phyloP scores from a whole-genome alignment of 1,140 invertebrate genomes.

The Proales similis region DNA sequence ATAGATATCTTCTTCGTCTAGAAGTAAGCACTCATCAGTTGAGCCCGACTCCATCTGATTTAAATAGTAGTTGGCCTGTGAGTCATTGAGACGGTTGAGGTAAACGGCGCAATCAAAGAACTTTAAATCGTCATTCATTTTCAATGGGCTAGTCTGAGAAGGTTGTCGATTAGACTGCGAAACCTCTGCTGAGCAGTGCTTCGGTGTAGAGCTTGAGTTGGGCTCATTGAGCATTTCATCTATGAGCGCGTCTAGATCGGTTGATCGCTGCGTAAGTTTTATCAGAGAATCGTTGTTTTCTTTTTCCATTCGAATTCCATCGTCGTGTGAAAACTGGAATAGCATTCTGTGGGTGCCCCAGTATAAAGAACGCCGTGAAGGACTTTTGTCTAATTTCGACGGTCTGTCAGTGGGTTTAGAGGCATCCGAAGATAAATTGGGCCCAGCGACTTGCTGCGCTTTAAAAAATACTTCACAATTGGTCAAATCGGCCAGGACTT shows the following conservation, averaged over 20 bases:
- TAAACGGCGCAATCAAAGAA: conserved; percentile 9
- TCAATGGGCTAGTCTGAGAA: neutral
- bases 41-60: conserved; percentile 25
- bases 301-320: conserved; percentile 21
- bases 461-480: conserved; percentile 36
- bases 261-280: conserved; percentile 18
- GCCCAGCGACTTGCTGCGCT: neutral
- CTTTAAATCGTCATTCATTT: neutral
- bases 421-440: neutral
- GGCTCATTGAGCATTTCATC: conserved; percentile 36
- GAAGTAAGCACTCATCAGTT: too few species aligned
- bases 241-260: conserved; percentile 16
- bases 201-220: neutral
- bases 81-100: conserved; percentile 17
- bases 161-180: neutral
- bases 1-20: too few species aligned
- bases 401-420: neutral
- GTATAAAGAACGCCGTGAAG: conserved; percentile 17
- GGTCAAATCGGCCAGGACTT: conserved; percentile 34
- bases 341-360: conserved; percentile 36
- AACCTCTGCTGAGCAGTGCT: neutral
- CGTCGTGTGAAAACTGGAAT: conserved; percentile 27
- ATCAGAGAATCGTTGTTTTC: conserved; percentile 6
- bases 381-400: too few species aligned
- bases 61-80: neutral